Conservation (phyloP, 1,140 invertebrate genomes). For the Drosophila bifasciata region DNA sequence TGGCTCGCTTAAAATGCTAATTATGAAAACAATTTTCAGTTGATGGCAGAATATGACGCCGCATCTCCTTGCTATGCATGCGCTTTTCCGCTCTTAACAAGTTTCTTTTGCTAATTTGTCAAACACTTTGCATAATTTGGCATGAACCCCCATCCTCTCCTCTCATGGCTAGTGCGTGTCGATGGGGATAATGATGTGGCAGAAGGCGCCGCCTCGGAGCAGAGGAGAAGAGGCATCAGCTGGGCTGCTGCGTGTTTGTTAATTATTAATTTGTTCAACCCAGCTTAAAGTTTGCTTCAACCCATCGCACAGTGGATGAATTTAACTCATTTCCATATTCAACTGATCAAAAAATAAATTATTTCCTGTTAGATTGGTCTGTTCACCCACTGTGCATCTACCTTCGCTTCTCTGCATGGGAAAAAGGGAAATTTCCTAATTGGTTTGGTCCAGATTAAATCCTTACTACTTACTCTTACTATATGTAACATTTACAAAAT, state of each 20-base stretch:
- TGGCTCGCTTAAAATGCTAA: slow-evolving; percentile 60
- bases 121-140: slow-evolving; percentile 81
- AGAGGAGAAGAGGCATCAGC: neutral
- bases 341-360: too few species aligned
- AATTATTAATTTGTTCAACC: slow-evolving; percentile 53
- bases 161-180: slow-evolving; percentile 7
- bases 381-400: too few species aligned
- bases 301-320: slow-evolving; percentile 19
- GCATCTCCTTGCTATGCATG: slow-evolving; percentile 75
- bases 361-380: too few species aligned
- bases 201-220: neutral
- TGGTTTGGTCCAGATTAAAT: too few species aligned
- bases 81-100: slow-evolving; percentile 78
- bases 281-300: slow-evolving; percentile 27
- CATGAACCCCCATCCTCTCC: neutral
- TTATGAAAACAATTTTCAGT: slow-evolving; percentile 77
- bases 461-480: too few species aligned
- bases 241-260: slow-evolving; percentile 42
- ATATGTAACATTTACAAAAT: too few species aligned
- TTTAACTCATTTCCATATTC: too few species aligned
- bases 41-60: slow-evolving; percentile 54
- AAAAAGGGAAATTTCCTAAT: too few species aligned
- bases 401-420: too few species aligned
- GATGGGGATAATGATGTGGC: slow-evolving; percentile 45
- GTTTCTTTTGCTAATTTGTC: slow-evolving; percentile 81